Conservation (phyloP, 2,113 vertebrate genomes). For the Phrynosoma blainvillii region DNA sequence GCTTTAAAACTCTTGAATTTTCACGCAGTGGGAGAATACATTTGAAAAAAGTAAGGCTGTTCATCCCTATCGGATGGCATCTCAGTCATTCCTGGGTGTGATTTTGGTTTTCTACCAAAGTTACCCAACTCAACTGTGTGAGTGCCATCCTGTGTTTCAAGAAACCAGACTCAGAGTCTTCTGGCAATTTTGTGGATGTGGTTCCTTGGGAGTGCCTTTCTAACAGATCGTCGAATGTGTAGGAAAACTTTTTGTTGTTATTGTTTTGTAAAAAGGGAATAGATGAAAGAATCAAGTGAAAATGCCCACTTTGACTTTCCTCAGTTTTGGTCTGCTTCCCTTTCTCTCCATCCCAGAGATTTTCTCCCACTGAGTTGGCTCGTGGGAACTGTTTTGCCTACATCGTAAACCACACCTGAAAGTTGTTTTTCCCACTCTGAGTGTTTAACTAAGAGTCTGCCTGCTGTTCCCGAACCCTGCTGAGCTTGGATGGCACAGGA, state of each 20-base stretch:
- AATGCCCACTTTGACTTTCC: background rate
- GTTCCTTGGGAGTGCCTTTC: background rate
- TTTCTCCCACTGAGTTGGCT: background rate
- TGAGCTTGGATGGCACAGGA: conserved; percentile 65
- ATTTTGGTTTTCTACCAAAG: no score
- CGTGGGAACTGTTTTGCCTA: conserved; percentile 34
- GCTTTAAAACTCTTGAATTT: no score
- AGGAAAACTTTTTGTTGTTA: background rate
- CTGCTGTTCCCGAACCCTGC: conserved; percentile 67
- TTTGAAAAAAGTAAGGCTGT: no score
- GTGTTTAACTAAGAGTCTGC: conserved; percentile 69
- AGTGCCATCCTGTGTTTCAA: no score
- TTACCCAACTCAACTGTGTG: no score
- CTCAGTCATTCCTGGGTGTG: no score
- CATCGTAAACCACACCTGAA: conserved; percentile 62
- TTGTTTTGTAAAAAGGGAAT: background rate
- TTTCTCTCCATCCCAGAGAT: no score
- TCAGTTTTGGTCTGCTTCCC: no score
- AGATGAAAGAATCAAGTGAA: background rate
- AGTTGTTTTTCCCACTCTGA: conserved; percentile 73
- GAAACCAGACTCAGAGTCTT: no score
- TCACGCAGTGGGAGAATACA: no score
- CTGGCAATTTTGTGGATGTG: background rate
- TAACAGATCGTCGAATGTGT: no score
- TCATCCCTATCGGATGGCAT: no score